Evolutionary conservation across 2,113 vertebrate species (phyloP).

Genomic region (Sebastes fasciatus): DNA sequence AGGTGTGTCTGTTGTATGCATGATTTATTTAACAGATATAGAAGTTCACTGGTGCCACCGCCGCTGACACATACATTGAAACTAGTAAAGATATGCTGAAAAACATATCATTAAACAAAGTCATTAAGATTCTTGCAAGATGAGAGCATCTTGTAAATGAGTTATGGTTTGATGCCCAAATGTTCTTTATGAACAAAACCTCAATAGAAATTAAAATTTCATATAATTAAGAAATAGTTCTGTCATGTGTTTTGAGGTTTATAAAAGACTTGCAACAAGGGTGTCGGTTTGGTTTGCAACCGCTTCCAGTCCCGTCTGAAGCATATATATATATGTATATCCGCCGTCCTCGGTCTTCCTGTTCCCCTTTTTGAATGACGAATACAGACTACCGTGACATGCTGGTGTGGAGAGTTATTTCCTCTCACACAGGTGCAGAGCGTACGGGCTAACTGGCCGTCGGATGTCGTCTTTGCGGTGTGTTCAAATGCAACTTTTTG

Average conservation of each 20-base stretch:
- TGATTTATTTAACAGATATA: constrained; percentile 67
- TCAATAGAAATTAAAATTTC: background rate
- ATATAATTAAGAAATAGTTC: background rate
- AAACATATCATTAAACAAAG: constrained; percentile 25
- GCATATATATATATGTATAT: no score
- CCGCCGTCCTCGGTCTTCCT: no score
- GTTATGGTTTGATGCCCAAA: background rate
- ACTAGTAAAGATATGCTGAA: constrained; percentile 10
- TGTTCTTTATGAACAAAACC: background rate
- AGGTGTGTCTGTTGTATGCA: constrained; percentile 51
- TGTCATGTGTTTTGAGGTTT: background rate
- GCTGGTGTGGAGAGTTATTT: no score
- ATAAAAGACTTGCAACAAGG: background rate
- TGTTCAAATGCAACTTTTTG: no score
- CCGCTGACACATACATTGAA: background rate
- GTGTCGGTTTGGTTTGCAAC: background rate
- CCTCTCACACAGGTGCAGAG: no score
- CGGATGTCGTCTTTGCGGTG: no score
- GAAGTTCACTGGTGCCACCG: constrained; percentile 28
- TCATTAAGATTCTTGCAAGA: constrained; percentile 11
- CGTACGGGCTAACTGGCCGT: no score
- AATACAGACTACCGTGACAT: no score
- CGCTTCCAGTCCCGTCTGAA: no score
- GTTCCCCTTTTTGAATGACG: no score
- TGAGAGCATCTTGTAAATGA: constrained; percentile 6